A percentile compares a stretch with the other conserved stretches of the same genome.
These are phyloP conservation scores for Carpatolechia fugitivella DNA, from an alignment of 2,888 invertebrate species.

Conservation along the genomic window DNA sequence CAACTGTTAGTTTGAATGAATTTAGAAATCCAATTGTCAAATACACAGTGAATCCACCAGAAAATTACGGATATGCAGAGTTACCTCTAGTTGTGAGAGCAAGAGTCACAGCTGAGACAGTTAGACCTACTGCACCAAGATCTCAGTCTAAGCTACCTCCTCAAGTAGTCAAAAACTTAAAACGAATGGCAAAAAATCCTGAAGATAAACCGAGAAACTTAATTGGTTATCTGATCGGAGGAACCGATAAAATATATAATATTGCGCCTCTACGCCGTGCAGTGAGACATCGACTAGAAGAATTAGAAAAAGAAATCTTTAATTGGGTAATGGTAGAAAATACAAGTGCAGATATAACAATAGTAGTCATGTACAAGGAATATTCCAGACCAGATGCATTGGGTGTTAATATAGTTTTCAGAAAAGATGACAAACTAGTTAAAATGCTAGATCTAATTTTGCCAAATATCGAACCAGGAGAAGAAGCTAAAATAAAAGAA, in stretches of 20 bases:
- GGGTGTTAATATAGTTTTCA: background rate
- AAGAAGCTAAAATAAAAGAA: background rate
- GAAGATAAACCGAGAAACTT: background rate
- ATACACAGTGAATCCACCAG: background rate
- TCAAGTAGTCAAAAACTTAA: background rate
- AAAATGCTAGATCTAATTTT: background rate
- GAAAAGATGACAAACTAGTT: background rate
- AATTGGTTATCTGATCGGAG: constrained; percentile 5
- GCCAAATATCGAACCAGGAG: background rate
- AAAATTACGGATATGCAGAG: background rate
- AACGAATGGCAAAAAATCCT: background rate
- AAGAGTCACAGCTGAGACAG: background rate
- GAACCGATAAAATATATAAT: background rate
- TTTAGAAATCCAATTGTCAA: constrained; percentile 1
- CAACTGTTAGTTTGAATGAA: constrained; percentile 1
- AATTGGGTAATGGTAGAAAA: background rate
- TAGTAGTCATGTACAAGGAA: constrained; percentile 4
- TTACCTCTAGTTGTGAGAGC: constrained; percentile 8
- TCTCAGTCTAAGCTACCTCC: background rate
- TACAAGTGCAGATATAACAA: background rate
- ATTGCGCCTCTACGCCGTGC: background rate
- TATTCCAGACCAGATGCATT: background rate
- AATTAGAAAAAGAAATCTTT: background rate
- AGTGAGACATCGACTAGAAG: background rate
- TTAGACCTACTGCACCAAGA: background rate